Conservation (phyloP, 2,113 vertebrate species). For the Salminus brasiliensis region DNA sequence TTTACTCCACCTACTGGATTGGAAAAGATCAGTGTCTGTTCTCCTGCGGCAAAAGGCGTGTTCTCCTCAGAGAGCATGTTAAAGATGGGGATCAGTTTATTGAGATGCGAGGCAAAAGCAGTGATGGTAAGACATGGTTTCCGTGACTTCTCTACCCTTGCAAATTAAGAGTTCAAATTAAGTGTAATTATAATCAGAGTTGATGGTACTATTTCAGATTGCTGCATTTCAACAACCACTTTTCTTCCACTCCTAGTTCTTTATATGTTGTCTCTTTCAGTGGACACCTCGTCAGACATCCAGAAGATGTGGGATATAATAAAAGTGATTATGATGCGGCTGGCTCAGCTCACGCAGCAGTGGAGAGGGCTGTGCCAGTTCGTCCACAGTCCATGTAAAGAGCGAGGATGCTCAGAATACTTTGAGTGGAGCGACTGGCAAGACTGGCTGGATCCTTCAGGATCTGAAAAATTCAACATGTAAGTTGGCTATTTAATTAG, state of each 20-base stretch:
- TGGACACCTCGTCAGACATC: conserved; percentile 54
- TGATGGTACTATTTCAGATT: too few species aligned
- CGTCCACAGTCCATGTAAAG: conserved; percentile 64
- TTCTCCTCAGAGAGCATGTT: conserved; percentile 68
- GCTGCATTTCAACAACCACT: too few species aligned
- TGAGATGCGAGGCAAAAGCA: conserved; percentile 67
- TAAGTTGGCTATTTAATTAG: conserved; percentile 9
- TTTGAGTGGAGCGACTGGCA: conserved; percentile 70
- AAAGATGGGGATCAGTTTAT: conserved; percentile 68
- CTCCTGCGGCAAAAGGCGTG: conserved; percentile 58
- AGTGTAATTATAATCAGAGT: too few species aligned
- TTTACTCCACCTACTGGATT: conserved; percentile 67
- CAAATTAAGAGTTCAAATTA: too few species aligned
- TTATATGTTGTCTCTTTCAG: not conserved
- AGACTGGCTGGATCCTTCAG: conserved; percentile 55
- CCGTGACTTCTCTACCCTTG: not conserved
- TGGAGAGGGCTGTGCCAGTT: conserved; percentile 68
- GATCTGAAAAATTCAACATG: conserved; percentile 5
- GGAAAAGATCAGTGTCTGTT: conserved; percentile 69
- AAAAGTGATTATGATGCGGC: conserved; percentile 56
- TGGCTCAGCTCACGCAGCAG: conserved; percentile 60
- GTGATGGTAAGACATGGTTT: conserved; percentile 15
- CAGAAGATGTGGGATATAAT: conserved; percentile 67
- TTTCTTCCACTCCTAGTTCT: too few species aligned
- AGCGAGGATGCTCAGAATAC: conserved; percentile 41